Conservation (phyloP, 2,113 vertebrate species). For the Neodontobutis hainanensis region DNA sequence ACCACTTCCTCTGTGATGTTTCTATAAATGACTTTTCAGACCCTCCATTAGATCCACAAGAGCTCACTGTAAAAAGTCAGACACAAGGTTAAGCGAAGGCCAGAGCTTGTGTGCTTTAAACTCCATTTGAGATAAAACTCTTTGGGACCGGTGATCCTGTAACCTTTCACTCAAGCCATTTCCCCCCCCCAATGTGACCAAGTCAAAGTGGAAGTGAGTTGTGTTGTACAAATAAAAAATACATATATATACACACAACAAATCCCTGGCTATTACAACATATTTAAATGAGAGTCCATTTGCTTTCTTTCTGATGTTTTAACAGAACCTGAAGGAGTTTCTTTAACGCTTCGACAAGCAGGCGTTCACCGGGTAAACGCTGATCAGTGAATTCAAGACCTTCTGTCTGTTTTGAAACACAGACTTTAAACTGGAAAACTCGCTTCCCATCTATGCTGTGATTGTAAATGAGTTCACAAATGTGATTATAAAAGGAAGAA, state of each 20-base stretch:
- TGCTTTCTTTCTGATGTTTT: neutral
- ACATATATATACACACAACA: neutral
- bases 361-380: neutral
- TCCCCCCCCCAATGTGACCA: neutral
- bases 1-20: neutral
- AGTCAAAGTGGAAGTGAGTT: neutral
- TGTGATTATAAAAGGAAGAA: too few relatives aligned
- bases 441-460: too few relatives aligned
- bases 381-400: neutral
- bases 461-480: too few relatives aligned
- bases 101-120: constrained; percentile 16
- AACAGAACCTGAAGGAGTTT: neutral
- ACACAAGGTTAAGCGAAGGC: constrained; percentile 36
- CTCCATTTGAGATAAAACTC: neutral
- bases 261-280: too few relatives aligned
- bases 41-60: neutral
- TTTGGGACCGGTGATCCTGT: constrained; percentile 30
- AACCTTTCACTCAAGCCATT: constrained; percentile 19
- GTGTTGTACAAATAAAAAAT: neutral
- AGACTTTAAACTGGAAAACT: too few relatives aligned
- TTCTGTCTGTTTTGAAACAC: too few relatives aligned
- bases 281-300: neutral
- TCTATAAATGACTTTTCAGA: neutral
- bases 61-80: constrained; percentile 1
- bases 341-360: neutral